Base-by-base conservation (phyloP, 2,888 invertebrate species). In the Leucozona laternaria region DNA sequence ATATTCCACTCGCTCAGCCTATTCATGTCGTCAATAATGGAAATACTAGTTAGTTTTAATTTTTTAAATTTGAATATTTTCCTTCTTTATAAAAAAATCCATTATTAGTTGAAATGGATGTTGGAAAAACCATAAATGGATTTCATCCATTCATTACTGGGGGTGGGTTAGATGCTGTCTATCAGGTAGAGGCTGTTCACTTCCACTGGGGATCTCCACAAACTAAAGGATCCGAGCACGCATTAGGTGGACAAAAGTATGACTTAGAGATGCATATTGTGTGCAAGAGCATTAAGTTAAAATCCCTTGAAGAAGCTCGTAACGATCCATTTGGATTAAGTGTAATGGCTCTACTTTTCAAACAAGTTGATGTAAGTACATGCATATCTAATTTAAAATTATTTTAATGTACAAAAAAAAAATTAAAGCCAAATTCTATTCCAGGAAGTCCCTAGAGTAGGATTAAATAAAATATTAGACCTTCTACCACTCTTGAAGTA, bases 131-230 rank as follows among this genome's bases (percentile, higher is more conserved):
- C 4, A 72, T 88, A 4, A 79, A 87, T 20, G 90, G 90, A 0
- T 88, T 88, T 1, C 88, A 81, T 7, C 91, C 91, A 0, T 90
- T 88, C 73, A 81, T 91, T 13, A 89, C 89, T 0, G 91, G 90
- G 7, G 91, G 90, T 8, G 83, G 91, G 4, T 66, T 91, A 20
- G 11, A 15, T 40, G 89, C 88, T 34, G 88, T 80, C 8, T 91
- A 91, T 78, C 89, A 90, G 73, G 91, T 90, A 1, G 88, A 89
- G 25, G 82, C 71, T 0, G 90, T 91, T 4, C 91, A 91, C 68
- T 96, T 96, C 92, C 96, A 96, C 91, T 96, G 96, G 96, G 92
- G 95, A 2, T 94, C 94, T 88, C 94, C 94, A 89, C 95, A 95
- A 91, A 94, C 94, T 90, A 94, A 95, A 31, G 96, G 96, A 13